Evolutionary conservation across 1,140 invertebrate species (phyloP).

Genomic region (Scaptodrosophila lebanonensis): DNA sequence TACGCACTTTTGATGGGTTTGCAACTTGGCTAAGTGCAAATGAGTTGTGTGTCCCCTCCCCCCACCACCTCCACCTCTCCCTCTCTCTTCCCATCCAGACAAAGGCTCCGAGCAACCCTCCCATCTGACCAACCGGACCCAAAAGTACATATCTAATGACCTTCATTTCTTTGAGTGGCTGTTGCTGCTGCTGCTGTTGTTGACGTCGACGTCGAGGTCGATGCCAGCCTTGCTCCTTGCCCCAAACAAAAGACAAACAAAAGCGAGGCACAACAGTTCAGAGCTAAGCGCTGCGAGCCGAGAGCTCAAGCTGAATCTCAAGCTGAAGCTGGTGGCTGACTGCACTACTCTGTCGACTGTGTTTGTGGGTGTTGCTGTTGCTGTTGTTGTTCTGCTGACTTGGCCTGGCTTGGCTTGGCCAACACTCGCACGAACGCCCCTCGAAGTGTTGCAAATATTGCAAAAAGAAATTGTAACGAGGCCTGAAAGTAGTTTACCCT

Average conservation of each 20-base stretch:
- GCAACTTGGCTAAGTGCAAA: constrained; percentile 39
- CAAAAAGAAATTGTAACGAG: constrained; percentile 19
- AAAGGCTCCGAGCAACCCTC: no score
- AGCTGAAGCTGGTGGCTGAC: no score
- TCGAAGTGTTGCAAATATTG: constrained; percentile 4
- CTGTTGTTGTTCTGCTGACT: no score
- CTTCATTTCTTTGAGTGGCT: constrained; percentile 67
- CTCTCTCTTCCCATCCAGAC: no score
- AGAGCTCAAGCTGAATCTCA: no score
- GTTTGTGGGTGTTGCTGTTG: no score
- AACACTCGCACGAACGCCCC: constrained; percentile 43
- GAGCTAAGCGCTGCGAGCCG: no score
- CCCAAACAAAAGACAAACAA: no score
- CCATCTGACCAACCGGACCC: constrained; percentile 15
- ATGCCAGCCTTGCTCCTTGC: no score
- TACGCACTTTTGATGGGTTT: constrained; percentile 40
- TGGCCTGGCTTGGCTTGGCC: no score
- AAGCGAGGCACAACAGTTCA: not conserved
- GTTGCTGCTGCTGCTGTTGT: not conserved
- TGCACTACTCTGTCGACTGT: not conserved
- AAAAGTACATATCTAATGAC: constrained; percentile 65
- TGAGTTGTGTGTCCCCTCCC: constrained; percentile 14
- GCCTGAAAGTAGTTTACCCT: constrained; percentile 20
- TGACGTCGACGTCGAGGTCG: no score
- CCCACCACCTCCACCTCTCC: not conserved